Evolutionary conservation across 2,888 invertebrate genomes (phyloP).

Genomic region (Parochlus steinenii): DNA sequence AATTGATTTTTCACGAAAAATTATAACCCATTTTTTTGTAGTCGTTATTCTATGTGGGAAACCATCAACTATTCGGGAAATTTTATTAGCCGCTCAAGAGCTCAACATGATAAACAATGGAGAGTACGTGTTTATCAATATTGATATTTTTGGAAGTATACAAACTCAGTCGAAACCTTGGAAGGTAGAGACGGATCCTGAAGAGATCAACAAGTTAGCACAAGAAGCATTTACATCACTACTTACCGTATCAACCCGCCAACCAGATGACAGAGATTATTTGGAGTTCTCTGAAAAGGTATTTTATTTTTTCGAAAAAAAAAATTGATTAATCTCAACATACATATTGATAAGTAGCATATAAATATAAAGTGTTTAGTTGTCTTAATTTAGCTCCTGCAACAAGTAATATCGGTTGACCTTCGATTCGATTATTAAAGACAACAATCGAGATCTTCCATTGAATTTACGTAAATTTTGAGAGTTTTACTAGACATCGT

Average conservation of each 20-base stretch:
- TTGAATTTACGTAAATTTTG: too few relatives aligned
- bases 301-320: too few relatives aligned
- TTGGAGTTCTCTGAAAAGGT: conserved; percentile 59
- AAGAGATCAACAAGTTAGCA: conserved; percentile 67
- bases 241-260: conserved; percentile 72
- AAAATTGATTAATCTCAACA: too few relatives aligned
- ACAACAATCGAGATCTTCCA: too few relatives aligned
- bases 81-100: conserved; percentile 85
- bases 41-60: conserved; percentile 92
- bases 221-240: conserved; percentile 73
- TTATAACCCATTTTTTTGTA: conserved; percentile 44
- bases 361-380: too few relatives aligned
- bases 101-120: conserved; percentile 91
- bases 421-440: too few relatives aligned
- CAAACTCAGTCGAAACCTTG: conserved; percentile 61
- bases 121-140: conserved; percentile 96
- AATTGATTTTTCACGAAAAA: too few relatives aligned
- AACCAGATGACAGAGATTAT: conserved; percentile 63
- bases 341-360: too few relatives aligned
- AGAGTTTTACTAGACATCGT: too few relatives aligned
- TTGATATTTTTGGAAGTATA: conserved; percentile 50
- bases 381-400: too few relatives aligned
- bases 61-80: conserved; percentile 72
- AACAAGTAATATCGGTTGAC: too few relatives aligned
- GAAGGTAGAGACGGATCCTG: conserved; percentile 63